phyloP scores from a whole-genome alignment of 2,113 vertebrate genomes.

The Dryoscopus gambensis region DNA sequence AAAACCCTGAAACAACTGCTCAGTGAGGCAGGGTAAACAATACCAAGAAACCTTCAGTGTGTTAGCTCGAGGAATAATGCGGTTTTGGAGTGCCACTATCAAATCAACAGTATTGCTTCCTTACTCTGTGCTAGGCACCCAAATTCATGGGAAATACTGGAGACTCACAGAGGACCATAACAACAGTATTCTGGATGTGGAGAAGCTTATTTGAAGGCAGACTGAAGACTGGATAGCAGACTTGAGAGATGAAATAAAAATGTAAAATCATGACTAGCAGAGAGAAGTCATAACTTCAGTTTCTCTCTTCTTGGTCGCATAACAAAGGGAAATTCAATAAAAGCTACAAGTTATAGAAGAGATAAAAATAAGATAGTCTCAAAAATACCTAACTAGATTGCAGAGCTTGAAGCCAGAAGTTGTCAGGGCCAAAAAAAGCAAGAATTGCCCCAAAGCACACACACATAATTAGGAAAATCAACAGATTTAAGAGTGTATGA shows the following conservation, averaged over 20 bases:
- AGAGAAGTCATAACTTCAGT: constrained; percentile 12
- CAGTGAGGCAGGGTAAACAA: neutral
- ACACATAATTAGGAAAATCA: neutral
- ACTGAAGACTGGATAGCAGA: neutral
- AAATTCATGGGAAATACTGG: constrained; percentile 1
- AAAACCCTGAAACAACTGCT: neutral
- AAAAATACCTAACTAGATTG: neutral
- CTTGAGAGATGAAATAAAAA: constrained; percentile 35
- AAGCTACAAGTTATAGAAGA: constrained; percentile 23
- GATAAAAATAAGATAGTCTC: constrained; percentile 22
- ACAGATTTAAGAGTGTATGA: neutral
- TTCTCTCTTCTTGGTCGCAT: neutral
- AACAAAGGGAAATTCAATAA: constrained; percentile 46
- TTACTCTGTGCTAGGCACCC: neutral
- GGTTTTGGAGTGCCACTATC: constrained; percentile 7
- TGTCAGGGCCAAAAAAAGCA: neutral
- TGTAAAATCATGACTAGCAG: constrained; percentile 21
- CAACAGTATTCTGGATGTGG: constrained; percentile 2
- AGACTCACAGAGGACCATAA: neutral
- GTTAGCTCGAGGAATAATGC: neutral
- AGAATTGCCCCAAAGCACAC: neutral
- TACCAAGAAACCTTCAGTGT: neutral
- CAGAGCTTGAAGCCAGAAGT: neutral
- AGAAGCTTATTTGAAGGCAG: constrained; percentile 26
- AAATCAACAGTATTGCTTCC: constrained; percentile 18